Percentiles rank a stretch among this genome's conserved stretches.
phyloP scores from a whole-genome alignment of 2,888 invertebrate species.

The Cordilura impudica region DNA sequence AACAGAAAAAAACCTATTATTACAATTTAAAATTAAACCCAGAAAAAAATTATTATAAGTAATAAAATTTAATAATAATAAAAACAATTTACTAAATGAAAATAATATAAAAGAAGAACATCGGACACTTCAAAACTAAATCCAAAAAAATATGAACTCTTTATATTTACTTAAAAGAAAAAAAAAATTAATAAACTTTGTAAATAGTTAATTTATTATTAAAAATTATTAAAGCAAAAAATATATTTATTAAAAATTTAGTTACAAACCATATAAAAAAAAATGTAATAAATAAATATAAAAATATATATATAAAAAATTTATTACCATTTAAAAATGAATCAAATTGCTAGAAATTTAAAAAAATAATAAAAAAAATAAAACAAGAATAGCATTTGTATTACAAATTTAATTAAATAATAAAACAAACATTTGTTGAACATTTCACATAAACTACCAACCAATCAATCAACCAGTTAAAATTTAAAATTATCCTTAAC shows the following conservation, averaged over 20 bases:
- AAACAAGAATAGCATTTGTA: constrained; percentile 47
- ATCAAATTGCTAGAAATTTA: constrained; percentile 46
- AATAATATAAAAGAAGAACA: constrained; percentile 9
- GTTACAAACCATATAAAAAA: constrained; percentile 41
- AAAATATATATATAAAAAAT: constrained; percentile 27
- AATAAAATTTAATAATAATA: constrained; percentile 22
- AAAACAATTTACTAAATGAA: constrained; percentile 47
- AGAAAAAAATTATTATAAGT: constrained; percentile 17
- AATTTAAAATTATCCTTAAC: neutral
- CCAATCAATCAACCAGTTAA: neutral
- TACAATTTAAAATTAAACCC: constrained; percentile 27
- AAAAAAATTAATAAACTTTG: constrained; percentile 33
- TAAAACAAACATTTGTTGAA: constrained; percentile 35
- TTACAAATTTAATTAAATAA: constrained; percentile 31
- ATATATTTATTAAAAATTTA: constrained; percentile 50
- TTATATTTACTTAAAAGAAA: constrained; percentile 45
- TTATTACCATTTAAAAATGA: constrained; percentile 39
- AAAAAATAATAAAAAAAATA: constrained; percentile 12
- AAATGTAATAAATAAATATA: constrained; percentile 13
- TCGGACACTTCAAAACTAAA: constrained; percentile 45
- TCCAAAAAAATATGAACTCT: constrained; percentile 31
- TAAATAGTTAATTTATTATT: constrained; percentile 57
- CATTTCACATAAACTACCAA: constrained; percentile 22
- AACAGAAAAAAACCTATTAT: constrained; percentile 19
- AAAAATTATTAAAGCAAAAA: constrained; percentile 35